Base-by-base conservation (phyloP, 2,113 vertebrate species). In the Hippocampus barbouri region DNA sequence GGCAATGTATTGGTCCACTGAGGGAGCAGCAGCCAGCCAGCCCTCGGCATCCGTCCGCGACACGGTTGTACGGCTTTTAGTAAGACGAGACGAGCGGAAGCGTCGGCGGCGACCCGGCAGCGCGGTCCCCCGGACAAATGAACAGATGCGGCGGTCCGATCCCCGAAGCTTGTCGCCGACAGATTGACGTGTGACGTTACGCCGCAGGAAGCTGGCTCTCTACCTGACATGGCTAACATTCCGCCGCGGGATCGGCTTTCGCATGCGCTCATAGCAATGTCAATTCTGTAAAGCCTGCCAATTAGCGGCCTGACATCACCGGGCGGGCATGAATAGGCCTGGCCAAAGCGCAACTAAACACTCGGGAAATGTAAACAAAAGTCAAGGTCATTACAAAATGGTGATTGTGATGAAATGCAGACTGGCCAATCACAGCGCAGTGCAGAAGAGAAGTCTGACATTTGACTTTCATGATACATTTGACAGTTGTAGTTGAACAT, bases 161-260 rank as follows among this genome's bases (percentile, higher is more conserved):
- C 69, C 40, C 25, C 80, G 43, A 74, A 49, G 67, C 59, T 70
- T 73, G 68, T 18, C 63, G 30, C 69, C 10, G 51, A 78, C 90
- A 91, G 90, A 89, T 80, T 86, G 93, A 88, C 68, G 80, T 71
- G 75, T 92, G 91, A 91, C 81, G 88, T 89, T 64, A 68, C 74
- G 69, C 76, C 25, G 45, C 79, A 87, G 89, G 83, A 93, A 91
- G 88, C 89, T 91, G 59, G 87, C 49, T 64, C 80, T 87, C 80
- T 87, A 89, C 84, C 86, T 84, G 86, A 89, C 85, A 79, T 83
- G 74, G 69, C 81, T 69, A 85, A 73, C 80, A 79, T 78, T 80
- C 76, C 64, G 64, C n/a, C 11, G 64, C 21, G 64, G 80, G 92
- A 92, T 95, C 93, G 59, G 66, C 88, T 96, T 95, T 92, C 92